Percentiles rank a stretch among this genome's conserved stretches.
Evolutionary conservation across 2,888 invertebrate genomes (phyloP).

Genomic region (Hoplodrina blanda): DNA sequence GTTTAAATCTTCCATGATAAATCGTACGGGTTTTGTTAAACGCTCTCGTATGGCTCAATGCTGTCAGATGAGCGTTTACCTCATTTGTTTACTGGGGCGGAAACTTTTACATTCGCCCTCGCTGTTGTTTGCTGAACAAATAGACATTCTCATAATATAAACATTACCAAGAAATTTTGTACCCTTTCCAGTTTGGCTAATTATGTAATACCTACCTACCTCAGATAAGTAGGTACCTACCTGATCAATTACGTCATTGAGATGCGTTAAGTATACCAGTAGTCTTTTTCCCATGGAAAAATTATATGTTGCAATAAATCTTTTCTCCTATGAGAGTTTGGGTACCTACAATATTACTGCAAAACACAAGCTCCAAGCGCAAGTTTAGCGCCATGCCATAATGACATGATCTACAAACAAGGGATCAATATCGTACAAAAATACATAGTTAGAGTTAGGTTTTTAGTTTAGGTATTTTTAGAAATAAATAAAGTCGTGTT

Average conservation of each 20-base stretch:
- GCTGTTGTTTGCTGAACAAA: constrained; percentile 49
- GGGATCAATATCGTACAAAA: constrained; percentile 44
- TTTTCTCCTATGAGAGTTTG: constrained; percentile 17
- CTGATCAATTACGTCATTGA: constrained; percentile 5
- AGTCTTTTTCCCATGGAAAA: constrained; percentile 14
- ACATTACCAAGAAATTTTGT: constrained; percentile 43
- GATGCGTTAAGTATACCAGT: neutral
- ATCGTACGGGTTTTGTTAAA: constrained; percentile 12
- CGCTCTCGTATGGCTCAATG: constrained; percentile 3
- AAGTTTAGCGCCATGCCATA: neutral
- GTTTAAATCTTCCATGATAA: neutral
- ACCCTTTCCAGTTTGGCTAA: constrained; percentile 25
- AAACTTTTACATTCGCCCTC: constrained; percentile 43
- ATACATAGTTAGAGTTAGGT: constrained; percentile 3
- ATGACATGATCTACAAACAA: constrained; percentile 23
- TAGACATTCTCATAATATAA: constrained; percentile 26
- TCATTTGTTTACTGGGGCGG: constrained; percentile 44
- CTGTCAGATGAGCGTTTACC: neutral
- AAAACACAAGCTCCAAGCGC: constrained; percentile 17
- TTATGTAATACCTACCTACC: constrained; percentile 14
- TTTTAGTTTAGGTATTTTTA: constrained; percentile 15
- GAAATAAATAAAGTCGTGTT: constrained; percentile 1
- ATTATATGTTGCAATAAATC: constrained; percentile 12
- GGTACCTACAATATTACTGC: constrained; percentile 25
- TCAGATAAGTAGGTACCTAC: neutral